Base-by-base conservation (phyloP, 2,888 invertebrate genomes). In the Amorpha juglandis region DNA sequence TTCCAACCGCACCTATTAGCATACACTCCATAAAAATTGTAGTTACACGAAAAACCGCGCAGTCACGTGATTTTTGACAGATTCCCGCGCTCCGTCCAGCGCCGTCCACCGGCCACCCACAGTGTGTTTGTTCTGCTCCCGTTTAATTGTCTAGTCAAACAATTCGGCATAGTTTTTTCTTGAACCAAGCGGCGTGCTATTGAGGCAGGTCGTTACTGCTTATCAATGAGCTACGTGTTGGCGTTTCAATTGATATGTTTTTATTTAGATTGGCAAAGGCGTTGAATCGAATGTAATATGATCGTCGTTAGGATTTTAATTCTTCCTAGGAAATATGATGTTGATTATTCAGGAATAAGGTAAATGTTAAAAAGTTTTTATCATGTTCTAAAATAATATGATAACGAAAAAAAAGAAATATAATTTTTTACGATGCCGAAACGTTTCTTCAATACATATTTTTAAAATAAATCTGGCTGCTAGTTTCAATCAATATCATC, bases 121-220 rank as follows among this genome's bases (percentile, higher is more conserved):
- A 75, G 62, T 67, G 67, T 88, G 80, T 91, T 90, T 84, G 74
- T 78, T 70, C 76, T 77, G 86, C 86, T 81, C 82, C 82, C 78
- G 81, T 90, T 91, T 92, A 91, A 91, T 92, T 90, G 90, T 80
- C 82, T 83, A 81, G 73, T 79, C 86, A 89, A 92, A 92, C 89
- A 90, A 87, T 84, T 82, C 84, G 81, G 80, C 79, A 82, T 75
- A 72, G 78, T 78, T 70, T 80, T 73, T 81, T 76, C 78, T 71
- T 69, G 70, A 71, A 67, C 68, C 70, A 71, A 74, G 63, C 69
- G 68, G 63, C 67, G 63, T 55, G 63, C 64, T 75, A 77, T 86
- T 84, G 82, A 73, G 83, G 84, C 73, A 82, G 83, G 83, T 82
- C 80, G 73, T 62, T 62, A 45, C 38, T 58, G 63, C 71, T 70